Percentiles rank a stretch among this genome's conserved stretches.
Evolutionary conservation across 1,140 invertebrate genomes (phyloP).

Genomic region (Zaprionus inermis): DNA sequence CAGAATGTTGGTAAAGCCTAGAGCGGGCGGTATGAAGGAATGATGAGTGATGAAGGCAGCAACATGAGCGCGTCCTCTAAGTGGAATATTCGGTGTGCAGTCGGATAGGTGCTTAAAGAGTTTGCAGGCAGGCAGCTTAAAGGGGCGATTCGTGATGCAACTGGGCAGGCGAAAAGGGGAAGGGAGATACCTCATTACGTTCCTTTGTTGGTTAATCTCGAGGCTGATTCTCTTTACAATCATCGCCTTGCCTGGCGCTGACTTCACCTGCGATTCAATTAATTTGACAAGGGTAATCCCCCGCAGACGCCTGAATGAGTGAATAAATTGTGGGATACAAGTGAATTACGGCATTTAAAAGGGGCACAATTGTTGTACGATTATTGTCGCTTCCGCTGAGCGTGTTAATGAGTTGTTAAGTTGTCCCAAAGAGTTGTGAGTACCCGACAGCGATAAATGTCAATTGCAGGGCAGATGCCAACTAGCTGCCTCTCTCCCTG

Average conservation of each 20-base stretch:
- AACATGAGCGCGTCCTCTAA: conserved; percentile 27
- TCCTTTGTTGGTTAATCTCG: conserved; percentile 4
- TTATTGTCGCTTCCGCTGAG: conserved; percentile 40
- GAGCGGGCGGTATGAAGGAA: background rate
- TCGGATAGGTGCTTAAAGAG: conserved; percentile 4
- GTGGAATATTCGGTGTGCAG: conserved; percentile 10
- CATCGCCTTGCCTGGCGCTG: conserved; percentile 1
- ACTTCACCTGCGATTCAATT: conserved; percentile 48
- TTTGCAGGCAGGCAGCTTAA: conserved; percentile 10
- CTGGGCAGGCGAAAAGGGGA: background rate
- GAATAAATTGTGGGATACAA: conserved; percentile 56
- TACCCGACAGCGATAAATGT: conserved; percentile 72
- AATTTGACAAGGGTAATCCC: conserved; percentile 58
- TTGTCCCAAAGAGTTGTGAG: conserved; percentile 57
- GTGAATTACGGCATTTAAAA: conserved; percentile 60
- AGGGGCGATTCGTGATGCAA: background rate
- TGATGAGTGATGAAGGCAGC: conserved; percentile 35
- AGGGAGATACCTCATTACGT: background rate
- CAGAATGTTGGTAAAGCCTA: background rate
- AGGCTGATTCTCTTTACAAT: background rate
- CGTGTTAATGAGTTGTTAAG: conserved; percentile 79
- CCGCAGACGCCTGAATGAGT: conserved; percentile 33
- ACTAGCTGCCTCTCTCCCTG: conserved; percentile 8
- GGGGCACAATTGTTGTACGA: conserved; percentile 56
- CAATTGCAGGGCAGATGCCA: conserved; percentile 60